These are phyloP conservation scores for Tetrax tetrax DNA, from an alignment of 2,113 vertebrate species.

Conservation along the genomic window DNA sequence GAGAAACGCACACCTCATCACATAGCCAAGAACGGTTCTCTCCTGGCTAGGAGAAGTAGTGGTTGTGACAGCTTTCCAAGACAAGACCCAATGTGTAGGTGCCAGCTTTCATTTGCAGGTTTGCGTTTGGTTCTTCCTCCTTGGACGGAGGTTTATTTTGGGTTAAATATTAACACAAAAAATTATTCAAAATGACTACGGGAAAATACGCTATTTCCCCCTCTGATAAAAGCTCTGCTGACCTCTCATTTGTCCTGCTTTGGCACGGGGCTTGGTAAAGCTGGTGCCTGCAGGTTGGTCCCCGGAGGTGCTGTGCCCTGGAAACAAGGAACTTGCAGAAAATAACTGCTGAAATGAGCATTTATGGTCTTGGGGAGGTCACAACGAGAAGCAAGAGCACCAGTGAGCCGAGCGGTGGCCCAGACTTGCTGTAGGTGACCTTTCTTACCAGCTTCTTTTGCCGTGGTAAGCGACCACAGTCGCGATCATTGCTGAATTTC, in stretches of 20 bases:
- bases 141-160: neutral
- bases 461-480: neutral
- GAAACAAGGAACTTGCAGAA: neutral
- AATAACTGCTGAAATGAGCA: neutral
- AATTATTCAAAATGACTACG: neutral
- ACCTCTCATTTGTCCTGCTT: neutral
- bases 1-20: neutral
- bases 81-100: neutral
- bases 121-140: neutral
- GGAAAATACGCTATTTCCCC: neutral
- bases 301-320: neutral
- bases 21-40: too few relatives aligned
- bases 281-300: neutral
- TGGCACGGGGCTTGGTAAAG: neutral
- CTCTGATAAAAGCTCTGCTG: neutral
- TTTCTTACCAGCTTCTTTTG: neutral
- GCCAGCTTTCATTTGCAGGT: neutral
- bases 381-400: rapidly evolving
- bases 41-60: neutral
- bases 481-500: neutral
- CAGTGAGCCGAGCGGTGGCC: neutral
- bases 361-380: neutral
- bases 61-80: neutral
- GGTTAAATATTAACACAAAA: neutral
- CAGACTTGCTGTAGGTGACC: neutral